Evolutionary conservation across 2,113 vertebrate species (phyloP).

Genomic region (Mesocricetus auratus): DNA sequence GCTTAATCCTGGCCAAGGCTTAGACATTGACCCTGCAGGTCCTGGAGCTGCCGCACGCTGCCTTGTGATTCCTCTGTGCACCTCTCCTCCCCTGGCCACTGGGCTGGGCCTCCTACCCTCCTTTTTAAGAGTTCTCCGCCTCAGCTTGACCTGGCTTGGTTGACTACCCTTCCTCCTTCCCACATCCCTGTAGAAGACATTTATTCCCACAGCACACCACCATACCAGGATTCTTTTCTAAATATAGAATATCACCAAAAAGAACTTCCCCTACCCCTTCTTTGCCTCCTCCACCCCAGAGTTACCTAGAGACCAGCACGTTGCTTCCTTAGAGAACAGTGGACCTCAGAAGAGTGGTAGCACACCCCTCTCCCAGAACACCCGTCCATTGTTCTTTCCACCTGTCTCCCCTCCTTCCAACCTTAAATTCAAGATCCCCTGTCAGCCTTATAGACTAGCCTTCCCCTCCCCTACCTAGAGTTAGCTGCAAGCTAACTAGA

Average conservation of each 20-base stretch:
- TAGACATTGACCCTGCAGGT: background rate
- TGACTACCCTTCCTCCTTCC: background rate
- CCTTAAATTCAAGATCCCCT: background rate
- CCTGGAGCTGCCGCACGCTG: background rate
- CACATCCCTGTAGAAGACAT: background rate
- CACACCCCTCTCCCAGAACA: background rate
- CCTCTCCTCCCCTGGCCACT: background rate
- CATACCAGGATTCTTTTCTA: constrained; percentile 8
- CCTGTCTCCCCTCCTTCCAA: too few species aligned
- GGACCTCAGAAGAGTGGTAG: background rate
- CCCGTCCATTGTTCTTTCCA: background rate
- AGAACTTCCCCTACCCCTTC: background rate
- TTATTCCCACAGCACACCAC: background rate
- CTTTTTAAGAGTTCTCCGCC: background rate
- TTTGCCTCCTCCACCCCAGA: background rate
- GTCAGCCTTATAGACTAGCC: background rate
- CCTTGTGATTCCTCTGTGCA: background rate
- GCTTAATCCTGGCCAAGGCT: background rate
- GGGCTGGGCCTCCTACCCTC: background rate
- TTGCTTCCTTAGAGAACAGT: background rate
- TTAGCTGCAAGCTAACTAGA: background rate
- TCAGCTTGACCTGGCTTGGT: background rate
- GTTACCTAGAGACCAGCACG: background rate
- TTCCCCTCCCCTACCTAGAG: too few species aligned
- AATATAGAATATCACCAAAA: background rate